Conservation (phyloP, 1,140 invertebrate genomes). For the Leptopilina boulardi region DNA sequence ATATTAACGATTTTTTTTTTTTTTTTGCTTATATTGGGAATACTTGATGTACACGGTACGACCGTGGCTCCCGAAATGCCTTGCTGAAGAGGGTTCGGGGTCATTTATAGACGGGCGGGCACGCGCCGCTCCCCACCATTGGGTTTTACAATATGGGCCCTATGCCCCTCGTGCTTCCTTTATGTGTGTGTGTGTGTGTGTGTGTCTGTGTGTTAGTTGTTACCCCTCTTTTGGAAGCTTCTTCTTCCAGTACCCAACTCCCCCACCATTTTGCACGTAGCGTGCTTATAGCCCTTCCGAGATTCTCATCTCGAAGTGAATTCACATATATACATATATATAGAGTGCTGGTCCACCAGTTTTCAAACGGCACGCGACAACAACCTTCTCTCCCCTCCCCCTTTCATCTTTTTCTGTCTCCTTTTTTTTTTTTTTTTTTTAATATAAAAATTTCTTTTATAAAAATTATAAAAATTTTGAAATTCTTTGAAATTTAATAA, state of each 20-base stretch:
- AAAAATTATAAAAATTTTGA: no score
- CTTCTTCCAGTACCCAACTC: conserved; percentile 4
- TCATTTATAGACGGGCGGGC: conserved; percentile 73
- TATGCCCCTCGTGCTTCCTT: conserved; percentile 53
- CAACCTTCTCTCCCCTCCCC: conserved; percentile 6
- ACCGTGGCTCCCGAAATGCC: conserved; percentile 75
- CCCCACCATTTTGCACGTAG: conserved; percentile 49
- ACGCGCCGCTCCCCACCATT: conserved; percentile 72
- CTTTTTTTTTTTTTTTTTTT: neutral
- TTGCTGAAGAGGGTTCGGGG: conserved; percentile 69
- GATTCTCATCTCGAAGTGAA: conserved; percentile 66
- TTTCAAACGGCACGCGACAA: conserved; percentile 47
- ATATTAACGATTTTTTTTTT: no score
- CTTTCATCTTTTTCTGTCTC: neutral
- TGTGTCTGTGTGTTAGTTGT: conserved; percentile 37
- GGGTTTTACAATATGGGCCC: conserved; percentile 68
- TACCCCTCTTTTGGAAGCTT: conserved; percentile 46
- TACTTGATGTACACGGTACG: conserved; percentile 64
- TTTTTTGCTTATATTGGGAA: no score
- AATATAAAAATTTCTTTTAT: no score
- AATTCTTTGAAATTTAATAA: no score
- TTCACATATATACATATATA: conserved; percentile 48
- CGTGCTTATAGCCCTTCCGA: conserved; percentile 64
- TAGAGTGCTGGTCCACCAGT: conserved; percentile 27
- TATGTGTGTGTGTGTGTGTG: no score